Percentiles rank a stretch among this genome's conserved stretches.
Evolutionary conservation across 2,888 invertebrate genomes (phyloP).

Genomic region (Seladonia tumulorum): DNA sequence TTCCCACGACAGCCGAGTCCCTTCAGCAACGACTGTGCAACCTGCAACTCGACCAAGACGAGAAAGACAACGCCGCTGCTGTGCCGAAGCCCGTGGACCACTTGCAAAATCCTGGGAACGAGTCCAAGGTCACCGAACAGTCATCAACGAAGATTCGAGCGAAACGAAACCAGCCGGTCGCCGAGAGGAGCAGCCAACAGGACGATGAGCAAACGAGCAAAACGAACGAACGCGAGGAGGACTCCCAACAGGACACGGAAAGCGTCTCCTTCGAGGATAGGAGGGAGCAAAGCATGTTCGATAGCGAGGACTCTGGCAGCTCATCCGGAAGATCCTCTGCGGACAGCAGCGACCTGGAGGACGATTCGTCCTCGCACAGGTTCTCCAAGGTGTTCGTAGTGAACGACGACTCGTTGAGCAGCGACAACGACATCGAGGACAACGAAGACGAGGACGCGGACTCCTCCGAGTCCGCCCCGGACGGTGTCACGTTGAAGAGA

Average conservation of each 20-base stretch:
- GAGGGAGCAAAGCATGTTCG: conserved; percentile 74
- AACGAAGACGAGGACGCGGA: conserved; percentile 75
- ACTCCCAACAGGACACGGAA: conserved; percentile 51
- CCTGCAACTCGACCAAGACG: conserved; percentile 49
- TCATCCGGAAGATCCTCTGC: conserved; percentile 83
- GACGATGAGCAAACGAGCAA: conserved; percentile 57
- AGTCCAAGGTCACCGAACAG: conserved; percentile 40
- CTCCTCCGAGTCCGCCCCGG: conserved; percentile 77
- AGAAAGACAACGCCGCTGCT: conserved; percentile 65
- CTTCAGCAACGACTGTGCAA: conserved; percentile 27
- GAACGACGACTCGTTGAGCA: conserved; percentile 81
- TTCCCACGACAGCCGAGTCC: conserved; percentile 39
- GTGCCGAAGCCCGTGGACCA: conserved; percentile 34
- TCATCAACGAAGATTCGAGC: not conserved
- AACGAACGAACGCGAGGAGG: conserved; percentile 60
- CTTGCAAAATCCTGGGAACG: not conserved
- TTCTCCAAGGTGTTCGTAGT: conserved; percentile 84
- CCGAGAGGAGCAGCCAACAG: conserved; percentile 24
- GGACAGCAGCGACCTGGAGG: conserved; percentile 82
- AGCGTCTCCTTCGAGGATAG: conserved; percentile 62
- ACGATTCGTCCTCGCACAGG: conserved; percentile 81
- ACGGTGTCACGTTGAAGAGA: conserved; percentile 74
- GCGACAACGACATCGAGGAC: conserved; percentile 81
- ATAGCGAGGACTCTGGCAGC: conserved; percentile 79
- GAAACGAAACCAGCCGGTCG: conserved; percentile 24